These are phyloP conservation scores for Sus scrofa DNA, from an alignment of 2,113 vertebrate genomes.

Conservation along the genomic window DNA sequence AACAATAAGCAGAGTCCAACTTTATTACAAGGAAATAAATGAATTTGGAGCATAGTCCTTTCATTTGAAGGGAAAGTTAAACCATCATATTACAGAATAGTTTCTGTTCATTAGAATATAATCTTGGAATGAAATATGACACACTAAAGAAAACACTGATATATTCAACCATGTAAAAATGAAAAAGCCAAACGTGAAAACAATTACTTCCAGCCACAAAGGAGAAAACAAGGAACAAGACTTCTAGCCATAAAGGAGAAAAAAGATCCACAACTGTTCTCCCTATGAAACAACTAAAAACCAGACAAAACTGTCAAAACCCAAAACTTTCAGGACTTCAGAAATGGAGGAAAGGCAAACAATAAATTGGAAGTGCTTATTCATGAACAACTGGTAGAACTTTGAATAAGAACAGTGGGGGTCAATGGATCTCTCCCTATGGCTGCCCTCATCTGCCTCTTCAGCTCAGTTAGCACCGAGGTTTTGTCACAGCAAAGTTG, in stretches of 20 bases:
- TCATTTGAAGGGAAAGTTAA: background rate
- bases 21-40: background rate
- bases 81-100: background rate
- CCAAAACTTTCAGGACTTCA: background rate
- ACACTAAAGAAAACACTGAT: background rate
- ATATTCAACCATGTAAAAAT: background rate
- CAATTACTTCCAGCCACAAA: background rate
- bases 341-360: background rate
- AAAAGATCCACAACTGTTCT: background rate
- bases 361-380: background rate
- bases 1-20: background rate
- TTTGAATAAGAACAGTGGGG: background rate
- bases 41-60: background rate
- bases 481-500: background rate
- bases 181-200: background rate
- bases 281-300: background rate
- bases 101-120: background rate
- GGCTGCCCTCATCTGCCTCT: background rate
- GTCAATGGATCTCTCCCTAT: background rate
- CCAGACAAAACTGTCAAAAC: background rate
- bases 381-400: background rate
- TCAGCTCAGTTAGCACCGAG: accelerated
- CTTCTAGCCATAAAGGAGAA: background rate
- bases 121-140: background rate
- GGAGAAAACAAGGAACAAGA: no score